Conservation (phyloP, 2,797 vertebrate species). For the Erpetoichthys calabaricus region DNA sequence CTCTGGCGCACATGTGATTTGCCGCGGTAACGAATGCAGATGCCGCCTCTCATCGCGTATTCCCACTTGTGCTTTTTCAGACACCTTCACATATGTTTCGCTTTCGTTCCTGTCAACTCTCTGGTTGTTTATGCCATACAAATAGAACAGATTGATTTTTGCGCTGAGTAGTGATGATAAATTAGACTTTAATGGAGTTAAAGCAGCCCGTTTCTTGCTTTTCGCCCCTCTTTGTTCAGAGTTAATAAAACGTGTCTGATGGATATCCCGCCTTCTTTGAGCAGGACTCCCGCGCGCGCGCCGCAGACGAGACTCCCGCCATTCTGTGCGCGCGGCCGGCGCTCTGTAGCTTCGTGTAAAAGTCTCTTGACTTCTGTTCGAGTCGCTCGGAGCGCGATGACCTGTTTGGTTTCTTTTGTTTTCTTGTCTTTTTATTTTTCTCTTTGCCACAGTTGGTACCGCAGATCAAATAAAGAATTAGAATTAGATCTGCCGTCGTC, state of each 20-base stretch:
- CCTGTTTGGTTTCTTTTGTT: no score
- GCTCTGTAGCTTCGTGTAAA: no score
- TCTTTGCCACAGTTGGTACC: no score
- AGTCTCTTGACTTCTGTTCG: no score
- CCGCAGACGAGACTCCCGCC: no score
- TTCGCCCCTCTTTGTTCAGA: slow-evolving; percentile 22
- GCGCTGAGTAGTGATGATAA: slow-evolving; percentile 39
- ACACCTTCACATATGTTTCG: slow-evolving; percentile 64
- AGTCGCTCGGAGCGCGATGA: no score
- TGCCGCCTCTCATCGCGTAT: slow-evolving; percentile 50
- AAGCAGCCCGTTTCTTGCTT: slow-evolving; percentile 13
- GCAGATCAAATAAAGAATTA: no score
- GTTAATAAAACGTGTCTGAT: neutral
- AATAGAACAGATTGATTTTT: slow-evolving; percentile 55
- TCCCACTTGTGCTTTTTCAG: slow-evolving; percentile 56
- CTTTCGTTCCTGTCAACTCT: slow-evolving; percentile 47
- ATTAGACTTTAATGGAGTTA: slow-evolving; percentile 37
- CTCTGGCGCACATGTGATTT: slow-evolving; percentile 55
- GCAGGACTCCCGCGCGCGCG: no score
- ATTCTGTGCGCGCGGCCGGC: no score
- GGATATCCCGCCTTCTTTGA: neutral
- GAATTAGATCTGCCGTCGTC: neutral
- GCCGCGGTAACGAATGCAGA: slow-evolving; percentile 58
- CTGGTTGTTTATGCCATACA: slow-evolving; percentile 56
- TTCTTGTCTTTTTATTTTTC: no score